A percentile compares a stretch with the other conserved stretches of the same genome.
Evolutionary conservation across 2,888 invertebrate species (phyloP).

Genomic region (Cephus rjabovi): DNA sequence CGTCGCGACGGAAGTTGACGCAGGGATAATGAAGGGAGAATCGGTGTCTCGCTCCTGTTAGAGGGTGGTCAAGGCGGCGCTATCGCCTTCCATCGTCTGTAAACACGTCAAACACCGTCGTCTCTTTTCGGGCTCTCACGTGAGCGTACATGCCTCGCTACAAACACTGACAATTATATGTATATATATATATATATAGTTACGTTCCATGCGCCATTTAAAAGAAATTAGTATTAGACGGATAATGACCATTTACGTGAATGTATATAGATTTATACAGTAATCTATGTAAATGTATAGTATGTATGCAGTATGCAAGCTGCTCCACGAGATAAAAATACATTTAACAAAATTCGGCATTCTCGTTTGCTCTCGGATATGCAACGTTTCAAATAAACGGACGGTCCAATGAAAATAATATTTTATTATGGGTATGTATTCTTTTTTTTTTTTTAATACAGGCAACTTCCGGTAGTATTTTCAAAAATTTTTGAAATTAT

Average conservation of each 20-base stretch:
- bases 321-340: background rate
- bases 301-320: background rate
- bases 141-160: constrained; percentile 51
- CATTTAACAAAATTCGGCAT: background rate
- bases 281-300: background rate
- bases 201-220: constrained; percentile 57
- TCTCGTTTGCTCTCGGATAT: background rate
- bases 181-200: background rate
- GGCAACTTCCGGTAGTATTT: background rate
- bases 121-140: constrained; percentile 54
- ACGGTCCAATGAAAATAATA: background rate
- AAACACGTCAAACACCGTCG: constrained; percentile 60
- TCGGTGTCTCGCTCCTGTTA: constrained; percentile 63
- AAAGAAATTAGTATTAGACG: constrained; percentile 29
- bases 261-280: background rate
- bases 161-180: constrained; percentile 53
- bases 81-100: constrained; percentile 66
- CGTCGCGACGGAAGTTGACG: constrained; percentile 11
- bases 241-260: constrained; percentile 13
- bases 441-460: background rate
- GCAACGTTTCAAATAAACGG: background rate
- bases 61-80: constrained; percentile 64
- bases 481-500: background rate
- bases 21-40: constrained; percentile 32
- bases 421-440: background rate